Conservation (phyloP, 2,113 vertebrate species). For the Oncorhynchus mykiss region DNA sequence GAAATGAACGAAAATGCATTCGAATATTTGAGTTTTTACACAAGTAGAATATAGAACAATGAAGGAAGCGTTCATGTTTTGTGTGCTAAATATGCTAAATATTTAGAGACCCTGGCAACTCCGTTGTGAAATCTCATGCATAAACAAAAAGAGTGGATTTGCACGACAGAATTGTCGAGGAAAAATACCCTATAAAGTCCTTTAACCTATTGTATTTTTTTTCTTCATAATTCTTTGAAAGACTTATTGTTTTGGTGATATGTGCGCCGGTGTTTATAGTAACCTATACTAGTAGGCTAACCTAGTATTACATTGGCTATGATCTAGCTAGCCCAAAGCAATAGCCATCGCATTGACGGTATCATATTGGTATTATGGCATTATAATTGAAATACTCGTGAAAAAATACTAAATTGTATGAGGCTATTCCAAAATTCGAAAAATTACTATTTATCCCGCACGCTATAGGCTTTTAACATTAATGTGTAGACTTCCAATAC, state of each 20-base stretch:
- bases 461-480: not conserved
- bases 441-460: not conserved
- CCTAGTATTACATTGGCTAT: no score
- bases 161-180: conserved; percentile 72
- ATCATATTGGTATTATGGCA: no score
- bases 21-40: conserved; percentile 28
- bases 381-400: no score
- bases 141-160: conserved; percentile 70
- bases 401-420: no score
- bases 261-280: no score
- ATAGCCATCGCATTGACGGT: no score
- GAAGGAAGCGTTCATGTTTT: not conserved
- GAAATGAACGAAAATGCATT: not conserved
- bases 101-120: conserved; percentile 36
- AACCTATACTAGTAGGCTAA: no score
- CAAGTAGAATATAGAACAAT: not conserved
- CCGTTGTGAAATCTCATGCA: conserved; percentile 66
- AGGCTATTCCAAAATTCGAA: no score
- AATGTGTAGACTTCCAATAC: not conserved
- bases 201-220: conserved; percentile 1
- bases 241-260: no score
- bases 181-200: no score
- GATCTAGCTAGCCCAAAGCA: no score
- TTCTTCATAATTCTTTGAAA: not conserved
- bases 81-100: not conserved